Evolutionary conservation across 2,888 invertebrate species (phyloP).

Genomic region (Choristoneura rosaceana): DNA sequence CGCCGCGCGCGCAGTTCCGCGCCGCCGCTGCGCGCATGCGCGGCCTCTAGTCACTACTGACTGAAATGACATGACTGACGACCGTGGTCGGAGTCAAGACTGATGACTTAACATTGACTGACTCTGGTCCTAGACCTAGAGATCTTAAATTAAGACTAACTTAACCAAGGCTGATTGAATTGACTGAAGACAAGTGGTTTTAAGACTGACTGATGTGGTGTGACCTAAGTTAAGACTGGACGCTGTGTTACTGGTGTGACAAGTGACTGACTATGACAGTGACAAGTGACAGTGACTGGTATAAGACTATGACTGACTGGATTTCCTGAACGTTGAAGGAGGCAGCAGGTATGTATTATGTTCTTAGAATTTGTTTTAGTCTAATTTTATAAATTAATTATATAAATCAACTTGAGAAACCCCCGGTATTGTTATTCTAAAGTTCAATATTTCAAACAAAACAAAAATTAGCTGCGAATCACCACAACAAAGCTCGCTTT

Average conservation of each 20-base stretch:
- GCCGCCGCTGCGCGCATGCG: slow-evolving; percentile 72
- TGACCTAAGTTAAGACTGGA: not conserved
- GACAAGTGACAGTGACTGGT: slow-evolving; percentile 34
- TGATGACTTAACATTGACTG: slow-evolving; percentile 23
- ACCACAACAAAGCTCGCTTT: too few species aligned
- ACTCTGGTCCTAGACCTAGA: not conserved
- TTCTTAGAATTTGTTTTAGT: not conserved
- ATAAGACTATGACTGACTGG: slow-evolving; percentile 54
- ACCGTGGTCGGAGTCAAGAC: not conserved
- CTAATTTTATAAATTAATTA: too few species aligned
- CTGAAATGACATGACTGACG: slow-evolving; percentile 19
- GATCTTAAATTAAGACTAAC: slow-evolving; percentile 11
- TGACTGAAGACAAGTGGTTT: not conserved
- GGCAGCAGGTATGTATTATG: slow-evolving; percentile 14
- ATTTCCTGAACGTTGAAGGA: slow-evolving; percentile 18
- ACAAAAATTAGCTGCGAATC: too few species aligned
- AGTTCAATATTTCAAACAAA: too few species aligned
- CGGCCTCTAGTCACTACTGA: slow-evolving; percentile 66
- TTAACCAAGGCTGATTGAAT: not conserved
- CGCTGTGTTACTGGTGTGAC: slow-evolving; percentile 16
- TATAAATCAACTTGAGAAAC: too few species aligned
- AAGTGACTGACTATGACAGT: slow-evolving; percentile 51
- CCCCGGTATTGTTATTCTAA: too few species aligned
- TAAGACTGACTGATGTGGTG: slow-evolving; percentile 10
- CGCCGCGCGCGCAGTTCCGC: slow-evolving; percentile 67